Conservation (phyloP, 2,113 vertebrate species). For the Cnemophilus loriae region DNA sequence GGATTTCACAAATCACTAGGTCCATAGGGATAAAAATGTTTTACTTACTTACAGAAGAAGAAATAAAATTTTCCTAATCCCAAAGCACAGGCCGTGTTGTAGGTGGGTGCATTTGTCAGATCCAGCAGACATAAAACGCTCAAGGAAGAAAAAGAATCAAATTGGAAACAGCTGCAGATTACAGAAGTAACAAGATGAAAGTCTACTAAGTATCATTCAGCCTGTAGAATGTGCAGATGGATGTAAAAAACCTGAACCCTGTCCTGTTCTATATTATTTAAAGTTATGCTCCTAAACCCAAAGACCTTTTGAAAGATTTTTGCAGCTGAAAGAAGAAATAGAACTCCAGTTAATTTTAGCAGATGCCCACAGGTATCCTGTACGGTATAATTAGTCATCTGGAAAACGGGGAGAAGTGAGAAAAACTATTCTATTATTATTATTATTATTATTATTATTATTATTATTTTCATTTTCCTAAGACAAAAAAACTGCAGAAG, state of each 20-base stretch:
- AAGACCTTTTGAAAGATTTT: neutral
- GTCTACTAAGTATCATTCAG: neutral
- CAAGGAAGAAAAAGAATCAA: neutral
- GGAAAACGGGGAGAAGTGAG: neutral
- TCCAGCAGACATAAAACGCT: neutral
- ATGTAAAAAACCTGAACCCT: neutral
- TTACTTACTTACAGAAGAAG: neutral
- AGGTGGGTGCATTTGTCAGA: neutral
- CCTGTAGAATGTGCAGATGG: neutral
- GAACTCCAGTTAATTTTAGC: neutral
- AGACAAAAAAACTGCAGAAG: neutral
- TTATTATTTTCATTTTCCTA: neutral
- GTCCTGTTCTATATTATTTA: neutral
- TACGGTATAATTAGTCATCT: neutral
- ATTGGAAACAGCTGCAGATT: neutral
- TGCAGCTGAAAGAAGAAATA: neutral
- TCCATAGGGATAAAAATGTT: neutral
- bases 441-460: neutral
- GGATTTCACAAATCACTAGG: neutral
- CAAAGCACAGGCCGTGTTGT: neutral
- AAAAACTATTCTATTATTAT: neutral
- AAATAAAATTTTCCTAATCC: constrained; percentile 12
- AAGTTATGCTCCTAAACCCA: neutral
- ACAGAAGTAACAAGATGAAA: neutral
- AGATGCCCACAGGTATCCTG: neutral